Conservation (phyloP, 2,888 invertebrate species). For the Rhamphomyia laevipes region DNA sequence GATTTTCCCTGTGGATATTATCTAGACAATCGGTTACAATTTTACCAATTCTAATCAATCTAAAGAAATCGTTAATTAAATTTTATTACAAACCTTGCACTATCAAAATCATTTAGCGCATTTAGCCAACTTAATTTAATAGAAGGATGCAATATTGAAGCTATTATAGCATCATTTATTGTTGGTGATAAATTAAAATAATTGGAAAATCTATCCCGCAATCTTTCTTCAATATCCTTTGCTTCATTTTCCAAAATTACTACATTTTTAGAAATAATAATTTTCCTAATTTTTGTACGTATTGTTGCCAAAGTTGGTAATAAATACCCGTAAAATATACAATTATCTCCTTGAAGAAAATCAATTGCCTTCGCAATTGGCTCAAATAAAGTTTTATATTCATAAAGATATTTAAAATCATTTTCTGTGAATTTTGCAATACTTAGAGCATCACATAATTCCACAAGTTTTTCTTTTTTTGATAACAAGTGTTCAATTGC, state of each 20-base stretch:
- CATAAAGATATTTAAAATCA: slow-evolving; percentile 11
- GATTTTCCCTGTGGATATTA: too few species aligned
- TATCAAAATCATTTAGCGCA: slow-evolving; percentile 2
- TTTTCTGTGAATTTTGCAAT: slow-evolving; percentile 1
- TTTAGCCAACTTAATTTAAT: slow-evolving; percentile 12
- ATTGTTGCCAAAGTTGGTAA: slow-evolving; percentile 13
- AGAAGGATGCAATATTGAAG: slow-evolving; percentile 12
- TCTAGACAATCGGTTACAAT: too few species aligned
- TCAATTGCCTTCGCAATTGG: slow-evolving; percentile 11
- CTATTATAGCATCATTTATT: slow-evolving; percentile 9
- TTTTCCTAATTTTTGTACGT: slow-evolving; percentile 7
- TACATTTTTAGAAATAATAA: neutral
- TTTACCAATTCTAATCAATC: too few species aligned
- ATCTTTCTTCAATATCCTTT: slow-evolving; percentile 4
- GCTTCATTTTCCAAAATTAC: neutral
- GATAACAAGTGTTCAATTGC: slow-evolving; percentile 9
- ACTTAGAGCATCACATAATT: too few species aligned
- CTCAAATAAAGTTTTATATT: slow-evolving; percentile 9
- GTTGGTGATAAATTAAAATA: slow-evolving; percentile 8
- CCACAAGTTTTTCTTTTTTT: slow-evolving; percentile 8
- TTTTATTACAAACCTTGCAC: too few species aligned
- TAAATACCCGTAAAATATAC: slow-evolving; percentile 12
- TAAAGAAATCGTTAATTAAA: too few species aligned
- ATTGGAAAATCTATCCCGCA: slow-evolving; percentile 9
- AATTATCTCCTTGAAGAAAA: slow-evolving; percentile 11